phyloP scores from a whole-genome alignment of 2,888 invertebrate genomes.

The Formica aserva region DNA sequence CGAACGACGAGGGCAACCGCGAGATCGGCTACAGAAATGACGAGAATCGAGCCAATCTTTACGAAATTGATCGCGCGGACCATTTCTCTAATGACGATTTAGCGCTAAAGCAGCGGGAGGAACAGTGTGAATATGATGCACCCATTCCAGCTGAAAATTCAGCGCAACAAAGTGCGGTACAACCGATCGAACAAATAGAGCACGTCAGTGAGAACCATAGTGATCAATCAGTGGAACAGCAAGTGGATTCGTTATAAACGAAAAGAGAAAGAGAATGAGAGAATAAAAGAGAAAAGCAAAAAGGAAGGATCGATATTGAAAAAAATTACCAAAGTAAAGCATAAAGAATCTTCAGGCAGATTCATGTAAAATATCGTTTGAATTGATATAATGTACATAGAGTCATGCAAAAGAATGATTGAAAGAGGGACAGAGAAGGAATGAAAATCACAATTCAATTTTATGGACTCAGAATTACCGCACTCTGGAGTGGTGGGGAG shows the following conservation, averaged over 20 bases:
- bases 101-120: conserved; percentile 39
- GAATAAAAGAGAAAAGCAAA: background rate
- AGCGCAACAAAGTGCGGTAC: conserved; percentile 43
- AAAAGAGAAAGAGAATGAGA: background rate
- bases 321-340: conserved; percentile 59
- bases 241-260: conserved; percentile 46
- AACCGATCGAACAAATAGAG: conserved; percentile 43
- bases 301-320: conserved; percentile 21
- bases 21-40: conserved; percentile 23
- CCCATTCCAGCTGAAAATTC: conserved; percentile 59
- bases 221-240: conserved; percentile 51
- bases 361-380: conserved; percentile 70
- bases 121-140: conserved; percentile 45
- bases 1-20: background rate
- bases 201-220: conserved; percentile 50
- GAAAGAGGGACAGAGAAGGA: background rate
- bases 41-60: conserved; percentile 4
- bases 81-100: conserved; percentile 29
- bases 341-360: conserved; percentile 54
- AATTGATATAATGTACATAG: conserved; percentile 70
- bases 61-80: conserved; percentile 25
- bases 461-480: conserved; percentile 50
- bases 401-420: conserved; percentile 41
- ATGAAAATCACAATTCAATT: conserved; percentile 30
- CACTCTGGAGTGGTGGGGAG: conserved; percentile 77